Percentiles rank a stretch among this genome's conserved stretches.
phyloP scores from a whole-genome alignment of 2,797 vertebrate species.

The Phrynocephalus vlangalii region DNA sequence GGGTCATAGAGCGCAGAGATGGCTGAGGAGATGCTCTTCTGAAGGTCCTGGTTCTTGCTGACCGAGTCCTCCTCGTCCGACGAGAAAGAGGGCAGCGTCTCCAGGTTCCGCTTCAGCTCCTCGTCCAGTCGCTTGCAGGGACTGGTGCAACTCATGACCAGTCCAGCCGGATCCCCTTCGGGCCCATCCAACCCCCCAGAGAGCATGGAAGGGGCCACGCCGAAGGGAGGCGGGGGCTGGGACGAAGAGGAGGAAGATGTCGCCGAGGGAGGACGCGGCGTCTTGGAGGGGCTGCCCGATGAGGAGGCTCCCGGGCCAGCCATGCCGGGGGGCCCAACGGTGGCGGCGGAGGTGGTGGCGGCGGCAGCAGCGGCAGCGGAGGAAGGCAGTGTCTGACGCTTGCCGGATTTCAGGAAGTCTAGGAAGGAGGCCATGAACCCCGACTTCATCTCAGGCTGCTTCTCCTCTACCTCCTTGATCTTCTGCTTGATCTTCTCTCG shows the following conservation, averaged over 20 bases:
- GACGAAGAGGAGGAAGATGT: conserved; percentile 77
- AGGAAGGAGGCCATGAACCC: conserved; percentile 94
- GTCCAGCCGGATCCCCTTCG: conserved; percentile 81
- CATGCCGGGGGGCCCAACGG: conserved; percentile 33
- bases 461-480: conserved; percentile 90
- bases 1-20: conserved; percentile 92
- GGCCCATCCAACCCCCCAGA: conserved; percentile 81
- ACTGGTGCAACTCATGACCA: conserved; percentile 88
- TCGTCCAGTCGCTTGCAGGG: conserved; percentile 93
- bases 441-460: conserved; percentile 89
- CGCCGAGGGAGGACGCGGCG: conserved; percentile 77
- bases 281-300: conserved; percentile 80
- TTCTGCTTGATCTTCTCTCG: conserved; percentile 90
- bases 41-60: conserved; percentile 94
- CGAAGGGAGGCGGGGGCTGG: conserved; percentile 71
- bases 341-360: conserved; percentile 61
- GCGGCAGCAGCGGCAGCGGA: conserved; percentile 62
- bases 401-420: conserved; percentile 93
- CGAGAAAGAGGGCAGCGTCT: conserved; percentile 93
- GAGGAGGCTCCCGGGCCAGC: background rate
- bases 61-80: conserved; percentile 94
- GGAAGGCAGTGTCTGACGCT: conserved; percentile 82
- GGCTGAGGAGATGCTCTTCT: conserved; percentile 94
- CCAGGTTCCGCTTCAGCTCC: conserved; percentile 92
- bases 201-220: conserved; percentile 67